Percentiles rank a stretch among this genome's conserved stretches.
These are phyloP conservation scores for Pelochelys cantorii DNA, from an alignment of 2,797 vertebrate genomes.

Conservation along the genomic window DNA sequence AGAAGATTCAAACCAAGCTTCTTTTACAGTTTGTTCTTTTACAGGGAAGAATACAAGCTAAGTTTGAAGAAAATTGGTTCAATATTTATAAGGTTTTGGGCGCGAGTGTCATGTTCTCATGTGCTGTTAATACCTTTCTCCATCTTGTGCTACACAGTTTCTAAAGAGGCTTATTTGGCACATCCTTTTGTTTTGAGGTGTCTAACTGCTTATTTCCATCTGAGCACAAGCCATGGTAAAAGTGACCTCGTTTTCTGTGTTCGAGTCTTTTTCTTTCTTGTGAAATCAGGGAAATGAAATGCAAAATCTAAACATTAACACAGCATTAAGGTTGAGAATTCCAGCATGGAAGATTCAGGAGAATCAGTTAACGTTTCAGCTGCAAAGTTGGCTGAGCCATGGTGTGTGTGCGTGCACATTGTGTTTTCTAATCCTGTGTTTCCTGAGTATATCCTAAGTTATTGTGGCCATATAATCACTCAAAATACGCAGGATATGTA, in stretches of 20 bases:
- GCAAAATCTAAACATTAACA: neutral
- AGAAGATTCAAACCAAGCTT: neutral
- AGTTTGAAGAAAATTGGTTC: neutral
- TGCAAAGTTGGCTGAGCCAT: neutral
- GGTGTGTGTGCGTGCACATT: neutral
- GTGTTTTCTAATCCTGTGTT: slow-evolving; percentile 23
- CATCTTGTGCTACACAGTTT: neutral
- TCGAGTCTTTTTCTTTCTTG: neutral
- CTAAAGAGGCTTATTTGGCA: neutral
- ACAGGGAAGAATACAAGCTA: neutral
- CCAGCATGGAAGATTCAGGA: neutral
- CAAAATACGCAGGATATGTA: neutral
- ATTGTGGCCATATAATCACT: neutral
- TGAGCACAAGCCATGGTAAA: neutral
- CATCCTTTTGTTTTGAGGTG: neutral
- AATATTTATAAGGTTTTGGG: neutral
- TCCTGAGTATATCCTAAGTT: neutral
- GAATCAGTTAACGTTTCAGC: neutral
- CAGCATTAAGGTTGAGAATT: neutral
- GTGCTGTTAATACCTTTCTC: neutral
- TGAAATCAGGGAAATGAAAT: neutral
- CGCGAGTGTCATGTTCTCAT: neutral
- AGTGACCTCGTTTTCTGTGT: neutral
- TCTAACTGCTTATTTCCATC: neutral
- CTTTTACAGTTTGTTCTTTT: neutral